A percentile compares a stretch with the other conserved stretches of the same genome.
Evolutionary conservation across 2,888 invertebrate genomes (phyloP).

Genomic region (Tenthredo amoena): DNA sequence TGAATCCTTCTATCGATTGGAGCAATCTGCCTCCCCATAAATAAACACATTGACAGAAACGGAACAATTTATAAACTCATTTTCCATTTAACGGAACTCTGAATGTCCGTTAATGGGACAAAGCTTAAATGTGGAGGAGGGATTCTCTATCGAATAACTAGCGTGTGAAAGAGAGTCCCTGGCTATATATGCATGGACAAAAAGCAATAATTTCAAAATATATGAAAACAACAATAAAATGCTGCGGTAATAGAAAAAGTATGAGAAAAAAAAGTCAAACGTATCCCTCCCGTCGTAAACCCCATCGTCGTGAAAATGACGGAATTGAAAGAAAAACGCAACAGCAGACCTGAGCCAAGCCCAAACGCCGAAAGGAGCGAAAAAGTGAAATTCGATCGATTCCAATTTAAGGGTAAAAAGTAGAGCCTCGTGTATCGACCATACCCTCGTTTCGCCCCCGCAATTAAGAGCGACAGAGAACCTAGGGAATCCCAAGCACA

Average conservation of each 20-base stretch:
- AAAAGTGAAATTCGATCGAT: neutral
- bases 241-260: neutral
- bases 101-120: conserved; percentile 13
- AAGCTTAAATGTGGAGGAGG: too few species aligned
- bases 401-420: neutral
- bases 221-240: neutral
- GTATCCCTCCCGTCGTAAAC: neutral
- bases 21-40: neutral
- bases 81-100: neutral
- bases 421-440: neutral
- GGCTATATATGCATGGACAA: too few species aligned
- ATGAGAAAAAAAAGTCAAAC: neutral
- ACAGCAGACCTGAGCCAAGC: neutral
- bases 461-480: conserved; percentile 4
- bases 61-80: conserved; percentile 1
- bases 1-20: neutral
- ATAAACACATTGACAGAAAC: neutral
- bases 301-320: too few species aligned
- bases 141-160: neutral
- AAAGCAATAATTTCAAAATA: too few species aligned
- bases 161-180: neutral
- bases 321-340: neutral
- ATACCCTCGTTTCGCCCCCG: conserved; percentile 7
- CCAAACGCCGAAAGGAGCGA: neutral
- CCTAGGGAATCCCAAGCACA: neutral